Evolutionary conservation across 1,140 invertebrate genomes (phyloP), one percentile per base, ranked within the genome.

Genomic region (Nylanderia fulva): DNA sequence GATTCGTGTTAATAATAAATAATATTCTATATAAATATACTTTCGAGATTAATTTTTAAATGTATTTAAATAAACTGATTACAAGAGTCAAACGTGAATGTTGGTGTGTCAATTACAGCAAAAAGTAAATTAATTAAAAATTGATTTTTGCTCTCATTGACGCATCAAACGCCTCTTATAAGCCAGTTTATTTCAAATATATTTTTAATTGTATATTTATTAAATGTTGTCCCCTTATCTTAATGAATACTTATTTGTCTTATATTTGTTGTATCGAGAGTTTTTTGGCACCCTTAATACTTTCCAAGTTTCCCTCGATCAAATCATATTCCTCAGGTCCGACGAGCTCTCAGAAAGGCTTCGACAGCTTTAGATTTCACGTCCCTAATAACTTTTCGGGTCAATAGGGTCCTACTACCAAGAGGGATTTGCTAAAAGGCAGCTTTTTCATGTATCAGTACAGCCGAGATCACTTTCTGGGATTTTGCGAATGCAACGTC

Each of bases 341-440:
- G 42, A 77, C n/a, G 1, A 68, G 42, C 29, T n/a, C 29, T 79
- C 15, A 27, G n/a, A n/a, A 29, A 48, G 27, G 11, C 60, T 64
- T 33, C 29, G 60, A 48, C 21, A 77, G 33, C n/a, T 77, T 36
- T n/a, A n/a, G 60, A 66, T 77, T 66, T 66, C 21, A n/a, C 11
- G 4, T 76, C 58, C n/a, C 13, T 36, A n/a, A n/a, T 58, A 24
- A 80, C 64, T 58, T 71, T 56, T 71, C 64, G 24, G 48, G 64
- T 80, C 77, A 80, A 80, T 71, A 71, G 77, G 21, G 21, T 21
- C 60, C 27, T 77, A 63, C n/a, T 58, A 71, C 52, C 15, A 80
- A 71, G 48, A 58, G 52, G 52, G 48, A 80, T 71, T 80, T 71
- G 48, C 52, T 71, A 58, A 80, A 68, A 80, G 24, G 13, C 63